Percentiles rank a stretch among this genome's conserved stretches.
Conservation (phyloP, 2,113 vertebrate species). For the Sander vitreus region DNA sequence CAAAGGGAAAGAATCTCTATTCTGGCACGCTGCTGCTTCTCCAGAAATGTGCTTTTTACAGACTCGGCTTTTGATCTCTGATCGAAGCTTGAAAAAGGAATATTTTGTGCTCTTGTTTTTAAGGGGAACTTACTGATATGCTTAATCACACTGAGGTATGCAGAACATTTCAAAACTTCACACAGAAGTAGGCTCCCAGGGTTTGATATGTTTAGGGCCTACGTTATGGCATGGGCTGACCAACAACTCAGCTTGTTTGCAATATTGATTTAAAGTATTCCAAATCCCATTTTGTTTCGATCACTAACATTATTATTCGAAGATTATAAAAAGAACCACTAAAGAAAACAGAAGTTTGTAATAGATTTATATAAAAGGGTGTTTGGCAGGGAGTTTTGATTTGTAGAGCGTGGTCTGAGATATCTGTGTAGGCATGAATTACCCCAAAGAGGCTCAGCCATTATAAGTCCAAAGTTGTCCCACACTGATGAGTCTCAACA, state of each 20-base stretch:
- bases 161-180: constrained; percentile 9
- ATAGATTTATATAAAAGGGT: neutral
- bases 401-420: neutral
- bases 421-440: neutral
- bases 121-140: constrained; percentile 3
- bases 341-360: neutral
- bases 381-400: neutral
- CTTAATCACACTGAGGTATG: constrained; percentile 23
- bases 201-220: neutral
- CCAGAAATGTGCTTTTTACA: constrained; percentile 56
- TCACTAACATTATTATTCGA: neutral
- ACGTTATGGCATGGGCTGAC: neutral
- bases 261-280: neutral
- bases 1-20: constrained; percentile 67
- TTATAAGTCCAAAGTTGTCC: neutral
- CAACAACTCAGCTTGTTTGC: neutral
- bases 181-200: neutral
- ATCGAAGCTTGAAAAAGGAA: constrained; percentile 32
- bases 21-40: constrained; percentile 53
- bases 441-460: neutral
- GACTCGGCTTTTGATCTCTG: constrained; percentile 59
- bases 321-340: too few relatives aligned
- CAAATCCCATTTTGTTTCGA: neutral
- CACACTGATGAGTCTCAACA: neutral
- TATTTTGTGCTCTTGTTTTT: constrained; percentile 39